Evolutionary conservation across 2,797 vertebrate species (phyloP), one percentile per base, ranked within the genome.

Genomic region (Scarus forsteni): DNA sequence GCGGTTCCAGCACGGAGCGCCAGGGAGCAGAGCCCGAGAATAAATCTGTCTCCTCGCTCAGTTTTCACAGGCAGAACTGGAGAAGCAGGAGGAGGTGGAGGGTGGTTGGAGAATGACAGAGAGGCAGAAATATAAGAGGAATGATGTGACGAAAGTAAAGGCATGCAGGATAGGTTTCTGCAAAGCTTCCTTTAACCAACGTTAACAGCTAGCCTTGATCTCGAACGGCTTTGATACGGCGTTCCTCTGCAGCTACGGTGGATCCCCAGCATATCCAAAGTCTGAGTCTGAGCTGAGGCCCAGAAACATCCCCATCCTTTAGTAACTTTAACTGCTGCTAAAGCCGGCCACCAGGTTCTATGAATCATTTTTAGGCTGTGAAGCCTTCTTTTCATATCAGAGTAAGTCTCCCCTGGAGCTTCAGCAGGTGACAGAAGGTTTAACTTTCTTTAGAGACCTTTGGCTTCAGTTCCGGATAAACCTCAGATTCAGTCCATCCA

Each of bases 41-140:
- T 76, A 81, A 86, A 86, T 73, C 56, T 15, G 79, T 76, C 74
- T 49, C 44, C 35, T n/a, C 44, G 35, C 58, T 65, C 40, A 8
- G 3, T 19, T 72, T 38, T 3, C 39, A 66, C 59, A 49, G 59
- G 66, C 48, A 70, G 77, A 83, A 66, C 74, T 66, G 53, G 75
- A 79, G 81, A 77, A 44, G 59, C 48, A 10, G 7, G 36, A 36
- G 27, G 61, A 42, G 38, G 80, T 10, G 15, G 49, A n/a, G n/a
- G 60, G 61, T 12, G 74, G 60, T 8, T 46, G 18, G 65, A 58
- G 73, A 62, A 62, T n/a, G 13, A 51, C 50, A 19, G 19, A 45
- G 48, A 70, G 71, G 77, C 63, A 34, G 82, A 86, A 84, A 86
- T 72, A 81, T 55, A 83, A 75, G 68, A 58, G 51, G 70, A 61